Evolutionary conservation across 2,797 vertebrate species (phyloP), one percentile per base, ranked within the genome.

Genomic region (Rhynchonycteris naso): DNA sequence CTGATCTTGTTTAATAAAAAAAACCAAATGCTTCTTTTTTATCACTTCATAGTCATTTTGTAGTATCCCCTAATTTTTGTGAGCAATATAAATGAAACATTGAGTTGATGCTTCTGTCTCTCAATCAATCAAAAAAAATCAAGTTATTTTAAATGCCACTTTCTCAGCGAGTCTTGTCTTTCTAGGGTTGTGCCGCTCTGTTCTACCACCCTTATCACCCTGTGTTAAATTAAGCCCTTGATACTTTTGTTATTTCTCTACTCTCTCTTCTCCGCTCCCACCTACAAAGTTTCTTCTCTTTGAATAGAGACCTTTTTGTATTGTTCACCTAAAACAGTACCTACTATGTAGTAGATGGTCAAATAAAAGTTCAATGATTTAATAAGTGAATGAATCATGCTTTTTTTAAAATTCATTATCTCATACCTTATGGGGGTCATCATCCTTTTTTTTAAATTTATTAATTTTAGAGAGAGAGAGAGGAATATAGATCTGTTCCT

Each of bases 311-410:
- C n/a, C 38, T 79, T 88, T 63, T 81, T 89, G 50, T 54, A 14
- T 18, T 71, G 10, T 92, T 92, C 59, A 83, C 35, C 4, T 68
- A 66, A 75, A 82, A 58, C 33, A 84, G 47, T 65, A 33, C 22
- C 61, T 85, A 16, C 18, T n/a, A 79, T 38, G 4, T 22, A 63
- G 63, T 86, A 28, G 28, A 16, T 89, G 38, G 47, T 85, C 26
- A 81, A 81, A 43, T 89, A 75, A 72, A 95, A 68, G 33, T 79
- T 86, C 30, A 81, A 9, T 79, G 52, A 90, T 74, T 96, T 59
- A 87, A n/a, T 93, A 71, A 93, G 35, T 66, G 28, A 75, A 71
- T 54, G 50, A 86, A 82, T 82, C 26, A 81, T 52, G n/a, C 13
- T 58, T 24, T 16, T 59, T 47, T 28, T 61, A 87, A 43, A 1